These are phyloP conservation scores for Diadema setosum DNA, from an alignment of 35 echinoderm and acorn worm species.

Conservation along the genomic window DNA sequence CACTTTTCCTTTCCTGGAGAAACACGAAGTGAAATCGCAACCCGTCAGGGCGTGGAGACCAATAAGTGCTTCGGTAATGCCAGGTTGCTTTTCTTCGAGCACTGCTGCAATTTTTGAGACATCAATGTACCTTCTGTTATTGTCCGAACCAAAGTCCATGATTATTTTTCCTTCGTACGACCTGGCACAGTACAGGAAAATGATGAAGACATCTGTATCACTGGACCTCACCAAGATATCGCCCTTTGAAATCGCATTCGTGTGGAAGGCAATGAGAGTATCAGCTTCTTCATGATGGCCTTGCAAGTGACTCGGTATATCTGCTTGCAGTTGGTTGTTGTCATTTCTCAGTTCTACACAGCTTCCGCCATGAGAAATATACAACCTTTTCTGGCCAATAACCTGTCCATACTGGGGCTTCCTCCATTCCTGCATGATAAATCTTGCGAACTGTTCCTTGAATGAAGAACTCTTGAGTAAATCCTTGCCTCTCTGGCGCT, in stretches of 20 bases:
- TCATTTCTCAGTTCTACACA: conserved; percentile 40
- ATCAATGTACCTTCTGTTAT: not conserved
- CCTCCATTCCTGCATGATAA: no score
- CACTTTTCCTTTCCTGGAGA: conserved; percentile 46
- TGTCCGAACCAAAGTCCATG: no score
- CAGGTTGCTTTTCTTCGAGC: conserved; percentile 33
- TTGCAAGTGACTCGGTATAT: conserved; percentile 38
- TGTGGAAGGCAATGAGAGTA: conserved; percentile 53
- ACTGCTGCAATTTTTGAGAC: not conserved
- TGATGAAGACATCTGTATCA: conserved; percentile 43
- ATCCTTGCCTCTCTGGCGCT: not conserved
- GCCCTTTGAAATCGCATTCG: conserved; percentile 9
- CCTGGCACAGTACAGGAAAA: conserved; percentile 10
- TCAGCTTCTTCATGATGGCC: conserved; percentile 63
- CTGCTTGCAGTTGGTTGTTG: conserved; percentile 20
- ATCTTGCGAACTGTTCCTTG: no score
- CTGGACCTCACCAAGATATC: conserved; percentile 56
- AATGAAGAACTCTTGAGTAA: no score
- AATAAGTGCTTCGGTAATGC: conserved; percentile 37
- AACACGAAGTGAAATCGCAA: conserved; percentile 49
- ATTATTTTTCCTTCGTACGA: no score
- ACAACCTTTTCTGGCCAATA: conserved; percentile 3
- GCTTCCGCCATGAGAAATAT: conserved; percentile 35
- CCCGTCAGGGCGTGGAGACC: conserved; percentile 14
- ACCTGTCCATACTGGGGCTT: conserved; percentile 42